A percentile compares a stretch with the other conserved stretches of the same genome.
Evolutionary conservation across 2,113 vertebrate genomes (phyloP).

Genomic region (Nerophis lumbriciformis): DNA sequence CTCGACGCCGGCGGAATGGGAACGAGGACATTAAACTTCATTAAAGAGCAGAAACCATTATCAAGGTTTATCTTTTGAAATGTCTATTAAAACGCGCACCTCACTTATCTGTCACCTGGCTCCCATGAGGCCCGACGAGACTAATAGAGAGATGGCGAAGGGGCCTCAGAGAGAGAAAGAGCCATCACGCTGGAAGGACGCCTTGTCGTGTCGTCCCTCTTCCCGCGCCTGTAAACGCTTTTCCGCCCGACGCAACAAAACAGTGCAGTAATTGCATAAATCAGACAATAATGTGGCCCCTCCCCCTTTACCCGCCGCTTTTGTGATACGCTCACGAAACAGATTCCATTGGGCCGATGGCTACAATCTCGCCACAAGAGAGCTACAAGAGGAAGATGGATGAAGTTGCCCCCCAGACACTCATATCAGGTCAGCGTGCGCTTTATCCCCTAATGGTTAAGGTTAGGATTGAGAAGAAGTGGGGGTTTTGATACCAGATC

Average conservation of each 20-base stretch:
- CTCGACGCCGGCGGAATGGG: constrained; percentile 69
- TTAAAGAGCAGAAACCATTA: constrained; percentile 77
- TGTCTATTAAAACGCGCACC: constrained; percentile 78
- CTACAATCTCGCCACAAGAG: constrained; percentile 69
- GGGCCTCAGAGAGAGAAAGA: constrained; percentile 51
- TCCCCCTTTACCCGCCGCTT: constrained; percentile 18
- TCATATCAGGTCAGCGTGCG: constrained; percentile 71
- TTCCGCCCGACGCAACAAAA: constrained; percentile 19
- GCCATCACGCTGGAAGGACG: constrained; percentile 56
- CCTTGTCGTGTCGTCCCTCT: constrained; percentile 33
- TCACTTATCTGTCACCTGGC: constrained; percentile 78
- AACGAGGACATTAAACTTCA: constrained; percentile 77
- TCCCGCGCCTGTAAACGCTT: constrained; percentile 18
- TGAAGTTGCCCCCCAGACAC: constrained; percentile 71
- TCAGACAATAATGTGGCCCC: constrained; percentile 31
- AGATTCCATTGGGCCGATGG: constrained; percentile 62
- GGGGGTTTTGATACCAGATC: constrained; percentile 61
- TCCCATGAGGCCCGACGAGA: constrained; percentile 65
- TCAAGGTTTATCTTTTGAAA: constrained; percentile 78
- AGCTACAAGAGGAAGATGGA: constrained; percentile 64
- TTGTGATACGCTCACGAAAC: constrained; percentile 41
- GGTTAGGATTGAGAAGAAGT: constrained; percentile 61
- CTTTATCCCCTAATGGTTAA: constrained; percentile 74
- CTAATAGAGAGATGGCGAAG: constrained; percentile 73
- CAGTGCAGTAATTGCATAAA: constrained; percentile 32